A percentile compares a stretch with the other conserved stretches of the same genome.
These are phyloP conservation scores for Drosophila nigrodunni DNA, from an alignment of 1,140 invertebrate genomes.

Conservation along the genomic window DNA sequence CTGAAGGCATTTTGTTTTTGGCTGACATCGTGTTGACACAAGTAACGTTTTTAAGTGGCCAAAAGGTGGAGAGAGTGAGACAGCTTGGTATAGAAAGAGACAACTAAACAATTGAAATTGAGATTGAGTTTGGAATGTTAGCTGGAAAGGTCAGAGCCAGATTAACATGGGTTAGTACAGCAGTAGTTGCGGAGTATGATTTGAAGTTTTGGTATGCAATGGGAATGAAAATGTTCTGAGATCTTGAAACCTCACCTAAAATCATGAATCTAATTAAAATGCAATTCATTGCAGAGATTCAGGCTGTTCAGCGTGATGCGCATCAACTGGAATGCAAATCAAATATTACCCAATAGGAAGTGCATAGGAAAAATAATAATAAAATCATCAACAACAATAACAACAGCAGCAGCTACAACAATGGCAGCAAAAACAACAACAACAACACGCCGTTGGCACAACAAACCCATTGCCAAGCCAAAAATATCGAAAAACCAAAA, in stretches of 20 bases:
- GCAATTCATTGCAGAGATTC: constrained; percentile 67
- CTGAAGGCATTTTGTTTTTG: constrained; percentile 71
- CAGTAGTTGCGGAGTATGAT: background rate
- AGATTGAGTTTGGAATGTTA: constrained; percentile 5
- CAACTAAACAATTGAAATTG: constrained; percentile 62
- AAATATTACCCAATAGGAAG: constrained; percentile 79
- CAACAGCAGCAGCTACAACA: constrained; percentile 27
- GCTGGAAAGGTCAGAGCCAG: constrained; percentile 56
- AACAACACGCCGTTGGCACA: constrained; percentile 59
- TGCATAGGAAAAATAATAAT: constrained; percentile 77
- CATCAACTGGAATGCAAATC: constrained; percentile 78
- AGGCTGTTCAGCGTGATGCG: constrained; percentile 49
- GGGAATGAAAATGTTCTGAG: constrained; percentile 59
- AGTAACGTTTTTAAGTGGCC: constrained; percentile 65
- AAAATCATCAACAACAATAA: constrained; percentile 75
- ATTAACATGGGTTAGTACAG: constrained; percentile 15
- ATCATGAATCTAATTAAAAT: constrained; percentile 81
- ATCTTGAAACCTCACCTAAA: constrained; percentile 61
- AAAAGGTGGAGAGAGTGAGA: constrained; percentile 8
- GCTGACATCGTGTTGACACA: constrained; percentile 73
- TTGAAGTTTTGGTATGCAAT: constrained; percentile 11
- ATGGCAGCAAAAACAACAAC: constrained; percentile 8
- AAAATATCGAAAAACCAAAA: constrained; percentile 50
- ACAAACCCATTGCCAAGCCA: constrained; percentile 64
- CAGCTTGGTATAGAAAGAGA: background rate